phyloP scores from a whole-genome alignment of 1,140 invertebrate species.

The Papilio polytes region DNA sequence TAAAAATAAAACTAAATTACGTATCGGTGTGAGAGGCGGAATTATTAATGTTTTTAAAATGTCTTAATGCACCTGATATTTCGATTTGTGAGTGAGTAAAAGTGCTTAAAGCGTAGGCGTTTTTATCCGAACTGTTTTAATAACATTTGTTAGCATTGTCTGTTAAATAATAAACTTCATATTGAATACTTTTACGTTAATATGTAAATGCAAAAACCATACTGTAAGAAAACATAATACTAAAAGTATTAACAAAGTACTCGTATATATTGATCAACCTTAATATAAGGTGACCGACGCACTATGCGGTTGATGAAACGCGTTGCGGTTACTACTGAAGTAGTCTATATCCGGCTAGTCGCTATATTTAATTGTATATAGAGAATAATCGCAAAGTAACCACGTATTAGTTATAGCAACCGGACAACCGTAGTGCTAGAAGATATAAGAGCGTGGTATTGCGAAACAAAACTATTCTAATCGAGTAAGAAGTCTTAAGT shows the following conservation, averaged over 20 bases:
- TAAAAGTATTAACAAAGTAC: neutral
- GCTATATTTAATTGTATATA: too few relatives aligned
- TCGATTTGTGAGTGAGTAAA: slow-evolving; percentile 9
- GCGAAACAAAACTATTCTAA: too few relatives aligned
- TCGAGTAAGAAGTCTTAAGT: too few relatives aligned
- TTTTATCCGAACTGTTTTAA: neutral
- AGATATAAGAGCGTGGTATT: too few relatives aligned
- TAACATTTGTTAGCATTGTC: neutral
- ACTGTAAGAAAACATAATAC: neutral
- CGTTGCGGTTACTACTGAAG: too few relatives aligned
- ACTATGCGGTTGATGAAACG: too few relatives aligned
- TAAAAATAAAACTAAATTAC: neutral
- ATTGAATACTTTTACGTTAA: slow-evolving; percentile 5
- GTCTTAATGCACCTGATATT: slow-evolving; percentile 28
- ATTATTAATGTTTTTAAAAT: slow-evolving; percentile 29
- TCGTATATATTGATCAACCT: too few relatives aligned
- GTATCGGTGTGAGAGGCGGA: slow-evolving; percentile 19
- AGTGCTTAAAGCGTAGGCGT: neutral
- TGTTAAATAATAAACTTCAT: neutral
- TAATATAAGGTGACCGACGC: too few relatives aligned
- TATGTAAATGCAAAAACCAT: slow-evolving; percentile 1
- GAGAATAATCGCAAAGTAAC: too few relatives aligned
- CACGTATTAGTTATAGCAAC: too few relatives aligned
- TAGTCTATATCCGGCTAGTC: too few relatives aligned
- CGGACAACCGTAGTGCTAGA: too few relatives aligned